Conservation (phyloP, 2,888 invertebrate species). For the Parnassius apollo region DNA sequence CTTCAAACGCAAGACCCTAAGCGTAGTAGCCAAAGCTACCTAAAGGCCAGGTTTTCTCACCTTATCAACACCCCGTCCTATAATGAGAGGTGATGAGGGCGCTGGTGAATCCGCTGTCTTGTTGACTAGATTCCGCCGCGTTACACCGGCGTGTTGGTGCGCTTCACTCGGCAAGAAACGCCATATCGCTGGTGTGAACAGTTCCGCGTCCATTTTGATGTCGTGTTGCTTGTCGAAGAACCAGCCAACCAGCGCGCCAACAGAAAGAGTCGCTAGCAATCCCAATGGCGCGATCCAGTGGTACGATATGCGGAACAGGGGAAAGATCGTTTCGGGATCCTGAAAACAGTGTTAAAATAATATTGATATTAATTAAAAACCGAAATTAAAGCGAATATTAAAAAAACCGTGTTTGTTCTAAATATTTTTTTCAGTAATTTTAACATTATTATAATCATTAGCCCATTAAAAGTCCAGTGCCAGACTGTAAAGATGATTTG, state of each 20-base stretch:
- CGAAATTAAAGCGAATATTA: too few species aligned
- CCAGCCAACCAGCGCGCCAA: conserved; percentile 84
- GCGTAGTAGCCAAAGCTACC: too few species aligned
- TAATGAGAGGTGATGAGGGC: conserved; percentile 55
- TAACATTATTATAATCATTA: too few species aligned
- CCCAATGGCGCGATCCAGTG: conserved; percentile 91
- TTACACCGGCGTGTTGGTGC: conserved; percentile 46
- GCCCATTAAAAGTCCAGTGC: too few species aligned
- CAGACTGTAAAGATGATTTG: too few species aligned
- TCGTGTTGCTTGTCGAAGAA: conserved; percentile 49
- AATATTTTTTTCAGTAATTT: too few species aligned
- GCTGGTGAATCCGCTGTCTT: conserved; percentile 34
- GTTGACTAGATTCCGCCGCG: conserved; percentile 36
- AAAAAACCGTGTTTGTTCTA: too few species aligned
- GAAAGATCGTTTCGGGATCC: conserved; percentile 81
- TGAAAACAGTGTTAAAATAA: conserved; percentile 34
- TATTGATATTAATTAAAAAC: too few species aligned
- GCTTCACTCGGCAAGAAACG: conserved; percentile 54
- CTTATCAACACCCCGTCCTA: conserved; percentile 43
- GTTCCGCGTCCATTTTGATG: conserved; percentile 59
- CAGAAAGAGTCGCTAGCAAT: conserved; percentile 82
- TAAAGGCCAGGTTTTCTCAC: conserved; percentile 17
- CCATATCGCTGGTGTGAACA: conserved; percentile 66
- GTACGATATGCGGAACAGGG: conserved; percentile 89
- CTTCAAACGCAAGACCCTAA: too few species aligned